Percentiles rank a stretch among this genome's conserved stretches.
phyloP scores from a whole-genome alignment of 2,888 invertebrate genomes.

The Hyalella azteca region DNA sequence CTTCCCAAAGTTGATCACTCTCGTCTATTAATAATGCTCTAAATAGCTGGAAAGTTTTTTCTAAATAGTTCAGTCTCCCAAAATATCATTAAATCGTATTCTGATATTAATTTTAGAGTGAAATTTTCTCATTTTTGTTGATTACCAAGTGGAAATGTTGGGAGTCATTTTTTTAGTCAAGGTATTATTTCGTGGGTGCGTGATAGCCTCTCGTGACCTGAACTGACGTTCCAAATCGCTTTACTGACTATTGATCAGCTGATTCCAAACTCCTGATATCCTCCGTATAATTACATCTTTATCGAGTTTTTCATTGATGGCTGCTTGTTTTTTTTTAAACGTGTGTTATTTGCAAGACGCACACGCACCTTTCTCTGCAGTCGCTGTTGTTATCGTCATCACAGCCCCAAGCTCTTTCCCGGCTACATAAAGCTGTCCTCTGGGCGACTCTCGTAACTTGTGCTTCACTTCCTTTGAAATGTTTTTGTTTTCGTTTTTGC shows the following conservation, averaged over 20 bases:
- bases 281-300: neutral
- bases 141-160: no score
- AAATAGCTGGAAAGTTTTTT: no score
- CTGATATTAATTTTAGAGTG: no score
- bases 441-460: neutral
- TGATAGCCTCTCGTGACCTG: neutral
- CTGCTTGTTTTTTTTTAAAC: neutral
- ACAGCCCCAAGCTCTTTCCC: neutral
- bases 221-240: neutral
- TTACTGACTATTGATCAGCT: neutral
- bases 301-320: neutral
- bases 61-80: no score
- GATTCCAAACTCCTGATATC: neutral
- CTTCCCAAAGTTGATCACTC: no score
- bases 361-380: neutral
- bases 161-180: no score
- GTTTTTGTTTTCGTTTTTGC: neutral
- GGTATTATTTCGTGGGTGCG: no score
- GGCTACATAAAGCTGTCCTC: neutral
- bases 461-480: neutral
- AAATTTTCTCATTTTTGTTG: no score
- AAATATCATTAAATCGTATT: no score
- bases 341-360: neutral
- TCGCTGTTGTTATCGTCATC: neutral
- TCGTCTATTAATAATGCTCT: no score